A percentile compares a stretch with the other conserved stretches of the same genome.
Conservation (phyloP, 2,888 invertebrate species). For the Spilarctia lutea region DNA sequence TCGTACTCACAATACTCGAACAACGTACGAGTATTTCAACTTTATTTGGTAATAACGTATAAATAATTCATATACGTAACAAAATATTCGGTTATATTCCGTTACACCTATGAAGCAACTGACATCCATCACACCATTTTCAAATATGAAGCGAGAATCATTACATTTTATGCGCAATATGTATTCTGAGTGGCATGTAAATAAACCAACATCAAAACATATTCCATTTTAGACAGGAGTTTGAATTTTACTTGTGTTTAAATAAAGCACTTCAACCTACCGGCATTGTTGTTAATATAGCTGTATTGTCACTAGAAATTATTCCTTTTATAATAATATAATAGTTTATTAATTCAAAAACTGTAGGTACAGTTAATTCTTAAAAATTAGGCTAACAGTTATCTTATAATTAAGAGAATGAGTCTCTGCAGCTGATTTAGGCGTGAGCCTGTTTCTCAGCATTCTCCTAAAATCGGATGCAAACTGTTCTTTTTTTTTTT, state of each 20-base stretch:
- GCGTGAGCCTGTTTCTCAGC: no score
- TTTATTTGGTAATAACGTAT: neutral
- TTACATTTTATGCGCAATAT: constrained; percentile 7
- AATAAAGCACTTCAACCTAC: constrained; percentile 2
- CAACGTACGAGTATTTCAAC: neutral
- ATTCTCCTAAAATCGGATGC: no score
- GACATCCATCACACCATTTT: neutral
- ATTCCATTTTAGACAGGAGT: constrained; percentile 4
- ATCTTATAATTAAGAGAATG: no score
- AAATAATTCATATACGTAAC: neutral
- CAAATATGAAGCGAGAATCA: constrained; percentile 1
- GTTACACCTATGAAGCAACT: neutral
- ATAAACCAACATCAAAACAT: constrained; percentile 13
- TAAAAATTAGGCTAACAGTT: no score
- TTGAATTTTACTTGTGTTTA: constrained; percentile 15
- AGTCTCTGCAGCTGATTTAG: no score
- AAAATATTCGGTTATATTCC: neutral
- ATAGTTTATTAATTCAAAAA: no score
- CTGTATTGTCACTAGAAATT: neutral
- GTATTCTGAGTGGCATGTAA: constrained; percentile 10
- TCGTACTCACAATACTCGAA: neutral
- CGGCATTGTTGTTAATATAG: neutral
- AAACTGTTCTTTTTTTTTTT: no score
- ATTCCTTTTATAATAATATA: no score
- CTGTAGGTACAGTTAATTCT: no score